Evolutionary conservation across 2,888 invertebrate species (phyloP).

Genomic region (Idaea aversata): DNA sequence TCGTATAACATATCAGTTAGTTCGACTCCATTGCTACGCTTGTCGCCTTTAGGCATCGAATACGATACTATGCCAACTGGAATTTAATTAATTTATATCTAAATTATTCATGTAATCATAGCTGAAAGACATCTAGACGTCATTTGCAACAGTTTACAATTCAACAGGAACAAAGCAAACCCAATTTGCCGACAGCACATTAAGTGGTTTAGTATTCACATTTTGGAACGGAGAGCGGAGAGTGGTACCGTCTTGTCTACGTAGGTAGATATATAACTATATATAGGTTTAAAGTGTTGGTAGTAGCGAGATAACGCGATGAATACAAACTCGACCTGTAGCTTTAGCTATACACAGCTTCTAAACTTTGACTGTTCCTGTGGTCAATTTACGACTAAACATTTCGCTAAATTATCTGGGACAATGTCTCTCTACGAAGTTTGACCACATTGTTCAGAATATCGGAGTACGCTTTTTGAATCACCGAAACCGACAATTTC

Average conservation of each 20-base stretch:
- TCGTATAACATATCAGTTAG: conserved; percentile 93
- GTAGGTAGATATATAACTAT: not conserved
- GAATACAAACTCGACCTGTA: not conserved
- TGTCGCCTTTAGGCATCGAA: conserved; percentile 93
- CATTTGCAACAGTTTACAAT: not conserved
- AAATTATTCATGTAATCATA: not conserved
- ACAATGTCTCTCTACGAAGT: not conserved
- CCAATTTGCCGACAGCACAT: not conserved
- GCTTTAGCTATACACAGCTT: not conserved
- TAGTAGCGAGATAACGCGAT: not conserved
- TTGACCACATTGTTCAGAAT: not conserved
- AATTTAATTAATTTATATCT: not conserved
- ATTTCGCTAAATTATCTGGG: conserved; percentile 1
- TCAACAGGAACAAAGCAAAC: not conserved
- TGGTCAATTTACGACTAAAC: conserved; percentile 1
- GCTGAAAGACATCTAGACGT: conserved; percentile 1
- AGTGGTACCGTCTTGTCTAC: not conserved
- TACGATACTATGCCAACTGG: conserved; percentile 92
- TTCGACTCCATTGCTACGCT: conserved; percentile 88
- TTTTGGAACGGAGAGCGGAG: not conserved
- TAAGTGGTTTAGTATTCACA: not conserved
- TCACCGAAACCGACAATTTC: not conserved
- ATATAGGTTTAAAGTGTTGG: not conserved
- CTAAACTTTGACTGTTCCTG: not conserved
- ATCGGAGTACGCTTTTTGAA: not conserved